Conservation (phyloP, 2,113 vertebrate species). For the Odocoileus virginianus region DNA sequence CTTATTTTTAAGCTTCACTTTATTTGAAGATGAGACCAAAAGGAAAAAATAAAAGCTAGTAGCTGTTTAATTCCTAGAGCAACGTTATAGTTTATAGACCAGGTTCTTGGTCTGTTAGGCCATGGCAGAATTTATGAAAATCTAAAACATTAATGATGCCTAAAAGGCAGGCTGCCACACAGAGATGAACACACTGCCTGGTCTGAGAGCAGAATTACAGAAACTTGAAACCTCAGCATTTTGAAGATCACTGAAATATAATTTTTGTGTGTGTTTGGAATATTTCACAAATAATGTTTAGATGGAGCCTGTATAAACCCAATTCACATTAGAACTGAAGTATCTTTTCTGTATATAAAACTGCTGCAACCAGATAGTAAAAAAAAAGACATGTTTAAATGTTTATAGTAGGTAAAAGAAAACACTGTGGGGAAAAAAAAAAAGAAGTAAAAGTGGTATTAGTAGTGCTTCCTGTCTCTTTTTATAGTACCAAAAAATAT, state of each 20-base stretch:
- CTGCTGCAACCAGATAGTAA: background rate
- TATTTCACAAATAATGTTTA: constrained; percentile 34
- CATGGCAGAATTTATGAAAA: constrained; percentile 25
- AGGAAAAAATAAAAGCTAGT: background rate
- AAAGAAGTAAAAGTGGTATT: background rate
- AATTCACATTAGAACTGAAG: background rate
- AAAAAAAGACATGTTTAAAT: background rate
- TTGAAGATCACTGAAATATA: constrained; percentile 20
- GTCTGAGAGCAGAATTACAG: background rate
- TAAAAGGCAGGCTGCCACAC: background rate
- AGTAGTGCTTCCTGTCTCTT: background rate
- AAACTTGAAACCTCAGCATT: constrained; percentile 37
- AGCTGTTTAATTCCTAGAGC: background rate
- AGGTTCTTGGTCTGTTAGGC: background rate
- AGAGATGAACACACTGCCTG: background rate
- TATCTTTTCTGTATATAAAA: background rate
- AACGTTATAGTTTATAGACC: background rate
- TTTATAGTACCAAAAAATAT: background rate
- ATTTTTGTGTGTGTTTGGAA: constrained; percentile 43
- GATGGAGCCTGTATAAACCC: background rate
- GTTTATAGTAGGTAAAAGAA: constrained; percentile 11
- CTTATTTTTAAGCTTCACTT: background rate
- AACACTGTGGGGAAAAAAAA: background rate
- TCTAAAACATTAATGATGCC: constrained; percentile 18
- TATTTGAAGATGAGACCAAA: constrained; percentile 22